A percentile compares a stretch with the other conserved stretches of the same genome.
These are phyloP conservation scores for Autographa gamma DNA, from an alignment of 2,888 invertebrate genomes.

Conservation along the genomic window DNA sequence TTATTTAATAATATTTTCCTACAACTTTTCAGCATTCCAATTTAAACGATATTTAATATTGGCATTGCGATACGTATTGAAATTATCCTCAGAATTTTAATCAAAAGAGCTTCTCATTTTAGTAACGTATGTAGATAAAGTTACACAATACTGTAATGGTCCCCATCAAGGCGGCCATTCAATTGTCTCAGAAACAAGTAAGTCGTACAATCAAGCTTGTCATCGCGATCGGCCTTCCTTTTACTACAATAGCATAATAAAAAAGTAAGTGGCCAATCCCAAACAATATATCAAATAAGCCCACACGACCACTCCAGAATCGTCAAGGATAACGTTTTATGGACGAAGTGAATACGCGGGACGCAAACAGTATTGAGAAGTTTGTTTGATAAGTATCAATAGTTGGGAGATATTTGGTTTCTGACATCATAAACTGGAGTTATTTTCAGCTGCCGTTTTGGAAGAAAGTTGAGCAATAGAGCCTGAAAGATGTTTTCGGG, in stretches of 20 bases:
- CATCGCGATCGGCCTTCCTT: slow-evolving; percentile 34
- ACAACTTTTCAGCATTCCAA: no score
- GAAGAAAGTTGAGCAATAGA: not conserved
- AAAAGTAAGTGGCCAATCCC: slow-evolving; percentile 43
- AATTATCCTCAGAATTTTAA: no score
- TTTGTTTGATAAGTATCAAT: slow-evolving; percentile 39
- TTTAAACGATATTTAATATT: no score
- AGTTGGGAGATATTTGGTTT: slow-evolving; percentile 45
- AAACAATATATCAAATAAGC: slow-evolving; percentile 42
- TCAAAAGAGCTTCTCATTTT: not conserved
- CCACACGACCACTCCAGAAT: slow-evolving; percentile 24
- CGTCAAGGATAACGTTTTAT: slow-evolving; percentile 55
- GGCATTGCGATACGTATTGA: no score
- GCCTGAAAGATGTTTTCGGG: not conserved
- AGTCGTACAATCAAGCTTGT: slow-evolving; percentile 31
- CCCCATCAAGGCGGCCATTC: not conserved
- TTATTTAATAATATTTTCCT: no score
- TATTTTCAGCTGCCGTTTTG: slow-evolving; percentile 7
- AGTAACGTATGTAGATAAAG: not conserved
- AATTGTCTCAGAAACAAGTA: not conserved
- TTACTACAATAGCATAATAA: slow-evolving; percentile 50
- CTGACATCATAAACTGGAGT: slow-evolving; percentile 18
- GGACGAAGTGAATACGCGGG: slow-evolving; percentile 49
- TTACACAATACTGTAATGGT: not conserved
- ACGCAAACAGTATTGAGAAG: slow-evolving; percentile 40